phyloP scores from a whole-genome alignment of 2,113 vertebrate genomes.

The Stegastes partitus region DNA sequence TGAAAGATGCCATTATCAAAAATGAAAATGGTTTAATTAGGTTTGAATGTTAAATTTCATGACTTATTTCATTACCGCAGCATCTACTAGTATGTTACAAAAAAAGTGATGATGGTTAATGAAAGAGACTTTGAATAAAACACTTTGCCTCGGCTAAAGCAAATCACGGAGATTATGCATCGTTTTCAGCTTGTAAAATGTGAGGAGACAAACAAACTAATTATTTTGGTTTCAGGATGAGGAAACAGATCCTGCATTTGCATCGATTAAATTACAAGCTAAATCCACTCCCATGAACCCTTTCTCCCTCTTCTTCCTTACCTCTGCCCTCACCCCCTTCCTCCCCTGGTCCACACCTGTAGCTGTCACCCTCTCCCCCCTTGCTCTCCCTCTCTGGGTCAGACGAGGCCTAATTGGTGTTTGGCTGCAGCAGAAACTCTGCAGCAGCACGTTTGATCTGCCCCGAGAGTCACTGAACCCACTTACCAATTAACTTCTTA shows the following conservation, averaged over 20 bases:
- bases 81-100: no score
- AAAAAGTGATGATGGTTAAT: no score
- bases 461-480: constrained; percentile 16
- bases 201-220: no score
- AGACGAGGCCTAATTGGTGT: constrained; percentile 59
- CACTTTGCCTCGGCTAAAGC: no score
- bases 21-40: no score
- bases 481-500: constrained; percentile 51
- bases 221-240: not conserved
- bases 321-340: not conserved
- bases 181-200: no score
- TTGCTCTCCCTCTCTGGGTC: not conserved
- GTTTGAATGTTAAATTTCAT: no score
- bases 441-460: constrained; percentile 42
- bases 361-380: not conserved
- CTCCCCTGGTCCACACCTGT: not conserved
- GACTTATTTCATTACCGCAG: no score
- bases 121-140: no score
- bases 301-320: not conserved
- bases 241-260: not conserved
- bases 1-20: no score
- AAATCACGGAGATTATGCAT: no score
- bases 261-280: not conserved
- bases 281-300: not conserved
- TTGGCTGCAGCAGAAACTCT: constrained; percentile 34